A percentile compares a stretch with the other conserved stretches of the same genome.
These are phyloP conservation scores for Lerema accius DNA, from an alignment of 1,140 invertebrate species.

Conservation along the genomic window DNA sequence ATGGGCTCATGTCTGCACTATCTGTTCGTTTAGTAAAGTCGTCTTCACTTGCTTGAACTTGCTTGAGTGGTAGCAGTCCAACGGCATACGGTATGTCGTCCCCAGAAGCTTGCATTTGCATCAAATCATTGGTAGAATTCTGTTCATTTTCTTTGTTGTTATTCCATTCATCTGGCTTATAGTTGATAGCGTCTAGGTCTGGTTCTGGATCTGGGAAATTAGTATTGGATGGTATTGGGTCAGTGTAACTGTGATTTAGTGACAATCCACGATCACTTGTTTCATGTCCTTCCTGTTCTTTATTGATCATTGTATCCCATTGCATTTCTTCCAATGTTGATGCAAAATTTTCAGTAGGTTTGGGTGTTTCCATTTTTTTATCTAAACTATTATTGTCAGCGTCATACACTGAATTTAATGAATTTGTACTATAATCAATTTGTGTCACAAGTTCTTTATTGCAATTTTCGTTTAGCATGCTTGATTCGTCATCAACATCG, in stretches of 20 bases:
- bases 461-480: conserved; percentile 28
- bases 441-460: conserved; percentile 7
- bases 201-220: conserved; percentile 6
- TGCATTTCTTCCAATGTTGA: conserved; percentile 44
- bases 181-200: conserved; percentile 17
- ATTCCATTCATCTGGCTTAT: conserved; percentile 38
- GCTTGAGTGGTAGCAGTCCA: conserved; percentile 67
- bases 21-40: conserved; percentile 60
- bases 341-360: conserved; percentile 28
- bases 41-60: conserved; percentile 48
- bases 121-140: conserved; percentile 33
- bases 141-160: conserved; percentile 37
- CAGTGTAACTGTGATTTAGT: conserved; percentile 1
- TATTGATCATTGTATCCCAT: conserved; percentile 49
- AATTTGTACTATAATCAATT: conserved; percentile 6
- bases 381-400: conserved; percentile 17
- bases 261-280: not conserved
- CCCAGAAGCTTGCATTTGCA: conserved; percentile 39
- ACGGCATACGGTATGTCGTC: conserved; percentile 73
- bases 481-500: conserved; percentile 37
- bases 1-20: conserved; percentile 45
- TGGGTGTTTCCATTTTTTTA: conserved; percentile 9
- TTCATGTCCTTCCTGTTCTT: conserved; percentile 18
- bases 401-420: conserved; percentile 22
- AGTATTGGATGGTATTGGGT: not conserved